A percentile compares a stretch with the other conserved stretches of the same genome.
phyloP scores from a whole-genome alignment of 2,113 vertebrate species.

The Struthio camelus region DNA sequence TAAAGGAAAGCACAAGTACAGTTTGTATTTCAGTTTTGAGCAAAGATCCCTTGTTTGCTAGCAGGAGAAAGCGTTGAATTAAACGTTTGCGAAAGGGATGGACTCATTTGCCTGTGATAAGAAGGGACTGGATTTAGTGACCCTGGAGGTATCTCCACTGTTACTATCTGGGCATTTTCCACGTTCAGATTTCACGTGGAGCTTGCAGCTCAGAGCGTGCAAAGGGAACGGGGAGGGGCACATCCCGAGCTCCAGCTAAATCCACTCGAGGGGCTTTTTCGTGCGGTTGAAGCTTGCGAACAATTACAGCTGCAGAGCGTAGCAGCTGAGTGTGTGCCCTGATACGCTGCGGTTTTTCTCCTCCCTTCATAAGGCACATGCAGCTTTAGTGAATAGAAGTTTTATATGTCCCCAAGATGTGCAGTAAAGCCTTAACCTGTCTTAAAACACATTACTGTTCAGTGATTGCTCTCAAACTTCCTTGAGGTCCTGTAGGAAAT shows the following conservation, averaged over 20 bases:
- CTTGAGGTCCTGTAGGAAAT: not conserved
- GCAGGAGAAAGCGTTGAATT: not conserved
- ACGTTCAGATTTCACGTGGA: not conserved
- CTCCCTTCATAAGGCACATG: fast-evolving
- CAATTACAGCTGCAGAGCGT: not conserved
- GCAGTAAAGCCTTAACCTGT: fast-evolving
- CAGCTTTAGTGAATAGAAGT: not conserved
- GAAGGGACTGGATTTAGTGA: not conserved
- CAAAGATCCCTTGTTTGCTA: not conserved
- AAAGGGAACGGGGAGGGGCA: not conserved
- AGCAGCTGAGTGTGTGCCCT: not conserved
- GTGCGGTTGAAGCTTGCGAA: not conserved
- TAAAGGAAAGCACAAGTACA: not conserved
- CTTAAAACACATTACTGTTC: not conserved
- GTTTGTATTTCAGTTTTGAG: not conserved
- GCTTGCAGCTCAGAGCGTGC: not conserved
- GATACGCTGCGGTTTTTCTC: not conserved
- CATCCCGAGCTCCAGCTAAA: not conserved
- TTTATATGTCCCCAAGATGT: not conserved
- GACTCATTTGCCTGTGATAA: not conserved
- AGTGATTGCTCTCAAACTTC: not conserved
- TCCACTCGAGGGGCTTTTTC: not conserved
- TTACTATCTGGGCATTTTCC: not conserved
- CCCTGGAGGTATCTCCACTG: not conserved
- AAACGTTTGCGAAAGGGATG: not conserved